A percentile compares a stretch with the other conserved stretches of the same genome.
These are phyloP conservation scores for Carollia perspicillata DNA, from an alignment of 2,113 vertebrate species.

Conservation along the genomic window DNA sequence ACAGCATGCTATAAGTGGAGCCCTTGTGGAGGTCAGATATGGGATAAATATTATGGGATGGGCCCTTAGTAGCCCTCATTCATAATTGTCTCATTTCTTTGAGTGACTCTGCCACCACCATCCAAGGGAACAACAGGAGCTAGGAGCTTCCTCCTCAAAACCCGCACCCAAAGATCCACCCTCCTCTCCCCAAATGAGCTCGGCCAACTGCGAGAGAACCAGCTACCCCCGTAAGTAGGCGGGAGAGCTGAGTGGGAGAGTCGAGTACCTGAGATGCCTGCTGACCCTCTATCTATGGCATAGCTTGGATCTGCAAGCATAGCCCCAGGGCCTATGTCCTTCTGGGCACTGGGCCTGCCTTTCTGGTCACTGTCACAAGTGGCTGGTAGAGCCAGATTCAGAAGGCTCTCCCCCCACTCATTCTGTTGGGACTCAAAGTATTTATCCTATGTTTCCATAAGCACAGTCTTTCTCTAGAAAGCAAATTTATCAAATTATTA, in stretches of 20 bases:
- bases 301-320: neutral
- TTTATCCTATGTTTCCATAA: neutral
- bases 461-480: neutral
- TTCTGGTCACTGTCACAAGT: neutral
- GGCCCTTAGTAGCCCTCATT: neutral
- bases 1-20: neutral
- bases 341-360: neutral
- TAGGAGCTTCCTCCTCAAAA: neutral
- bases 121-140: neutral
- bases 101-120: neutral
- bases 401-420: neutral
- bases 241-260: neutral
- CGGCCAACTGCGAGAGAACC: neutral
- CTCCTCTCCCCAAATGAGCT: neutral
- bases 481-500: slow-evolving; percentile 8
- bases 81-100: neutral
- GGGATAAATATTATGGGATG: neutral
- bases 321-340: neutral
- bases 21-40: neutral
- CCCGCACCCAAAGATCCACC: neutral
- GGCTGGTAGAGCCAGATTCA: neutral
- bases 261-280: neutral
- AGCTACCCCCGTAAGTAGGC: accelerated
- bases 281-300: neutral
- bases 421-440: neutral